These are phyloP conservation scores for Lymantria monacha DNA, from an alignment of 2,888 invertebrate species.

Conservation along the genomic window DNA sequence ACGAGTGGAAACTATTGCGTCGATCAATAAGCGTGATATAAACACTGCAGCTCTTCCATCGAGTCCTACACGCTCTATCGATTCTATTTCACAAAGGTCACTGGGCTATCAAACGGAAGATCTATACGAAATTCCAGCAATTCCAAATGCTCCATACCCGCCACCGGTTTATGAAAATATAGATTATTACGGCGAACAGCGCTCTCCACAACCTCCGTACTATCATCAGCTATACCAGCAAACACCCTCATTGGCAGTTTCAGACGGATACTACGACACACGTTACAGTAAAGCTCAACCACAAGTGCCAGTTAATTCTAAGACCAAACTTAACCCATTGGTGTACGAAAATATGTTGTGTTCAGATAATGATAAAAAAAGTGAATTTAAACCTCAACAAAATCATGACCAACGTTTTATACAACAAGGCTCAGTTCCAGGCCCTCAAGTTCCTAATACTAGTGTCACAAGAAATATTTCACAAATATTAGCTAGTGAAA, in stretches of 20 bases:
- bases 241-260: conserved; percentile 64
- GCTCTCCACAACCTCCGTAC: conserved; percentile 82
- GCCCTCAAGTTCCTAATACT: conserved; percentile 70
- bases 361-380: conserved; percentile 69
- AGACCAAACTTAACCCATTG: conserved; percentile 62
- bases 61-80: conserved; percentile 84
- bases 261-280: conserved; percentile 78
- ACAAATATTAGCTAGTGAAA: conserved; percentile 61
- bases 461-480: conserved; percentile 54
- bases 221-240: conserved; percentile 82
- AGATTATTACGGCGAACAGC: conserved; percentile 87
- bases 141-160: conserved; percentile 64
- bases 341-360: conserved; percentile 78
- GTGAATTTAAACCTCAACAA: conserved; percentile 59
- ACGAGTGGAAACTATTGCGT: conserved; percentile 84
- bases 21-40: conserved; percentile 69
- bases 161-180: conserved; percentile 90
- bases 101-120: conserved; percentile 74
- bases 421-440: conserved; percentile 69
- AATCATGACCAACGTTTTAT: conserved; percentile 64
- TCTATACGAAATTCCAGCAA: conserved; percentile 71
- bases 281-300: conserved; percentile 90
- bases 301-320: conserved; percentile 86
- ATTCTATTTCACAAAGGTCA: conserved; percentile 84
- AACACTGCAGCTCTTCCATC: conserved; percentile 63